Evolutionary conservation across 1,140 invertebrate species (phyloP), one percentile per base, ranked within the genome.

Genomic region (Nymphalis io): DNA sequence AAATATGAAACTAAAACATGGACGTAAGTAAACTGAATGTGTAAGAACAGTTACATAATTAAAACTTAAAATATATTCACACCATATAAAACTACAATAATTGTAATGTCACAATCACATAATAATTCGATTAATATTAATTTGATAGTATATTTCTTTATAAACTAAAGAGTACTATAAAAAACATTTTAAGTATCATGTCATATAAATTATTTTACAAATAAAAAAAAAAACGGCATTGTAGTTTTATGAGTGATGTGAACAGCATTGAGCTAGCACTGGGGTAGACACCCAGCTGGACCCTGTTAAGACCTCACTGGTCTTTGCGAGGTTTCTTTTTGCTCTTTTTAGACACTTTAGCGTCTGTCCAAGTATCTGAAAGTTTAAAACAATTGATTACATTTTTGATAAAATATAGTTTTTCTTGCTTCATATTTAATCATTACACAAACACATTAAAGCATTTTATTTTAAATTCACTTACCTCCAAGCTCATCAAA

Each of bases 401-500:
- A 63, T 53, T 11, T 15, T 33, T 60, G 0, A 10, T 18, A 10
- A n/a, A 48, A 48, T 3, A 20, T 33, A 33, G 6, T 33, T 8
- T 33, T 6, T 8, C 27, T 33, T 8, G 10, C 10, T 8, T 33
- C 3, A 33, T 33, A 8, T 33, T 33, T 8, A n/a, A 33, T 33
- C 27, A 33, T 8, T 5, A 0, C 6, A 33, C 6, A 33, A 33
- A 33, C 6, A 33, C 1, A 2, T 23, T 23, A 23, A 23, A 2
- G 1, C 1, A 23, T 23, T 1, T 23, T 44, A 2, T 1, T 16
- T 16, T 46, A 2, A 46, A 5, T 16, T 46, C n/a, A 16, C 71
- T 81, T 92, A 95, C 95, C 95, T 88, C 94, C 94, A 72, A 95
- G 88, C 90, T 95, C 94, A 88, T 95, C 94, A 88, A 95, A 95